These are phyloP conservation scores for Anarhynchus alexandrinus DNA, from an alignment of 2,113 vertebrate species.

Conservation along the genomic window DNA sequence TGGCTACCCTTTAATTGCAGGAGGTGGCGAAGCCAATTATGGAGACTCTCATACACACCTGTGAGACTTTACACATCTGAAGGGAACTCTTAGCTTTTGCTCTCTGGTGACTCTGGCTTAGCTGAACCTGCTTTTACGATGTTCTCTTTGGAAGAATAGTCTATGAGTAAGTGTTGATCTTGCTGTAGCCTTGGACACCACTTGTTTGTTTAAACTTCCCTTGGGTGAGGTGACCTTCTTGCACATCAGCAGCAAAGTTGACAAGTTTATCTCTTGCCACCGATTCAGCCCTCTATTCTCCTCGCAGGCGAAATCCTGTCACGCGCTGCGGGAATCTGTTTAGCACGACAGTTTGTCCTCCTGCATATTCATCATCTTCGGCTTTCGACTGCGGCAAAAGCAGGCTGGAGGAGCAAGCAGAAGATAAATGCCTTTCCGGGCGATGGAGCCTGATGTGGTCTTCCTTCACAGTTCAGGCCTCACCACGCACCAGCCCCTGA, in stretches of 20 bases:
- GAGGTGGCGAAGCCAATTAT: not conserved
- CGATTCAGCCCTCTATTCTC: not conserved
- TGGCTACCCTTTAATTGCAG: not conserved
- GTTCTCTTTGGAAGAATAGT: not conserved
- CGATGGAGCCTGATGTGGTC: not conserved
- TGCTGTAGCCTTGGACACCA: not conserved
- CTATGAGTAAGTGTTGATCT: not conserved
- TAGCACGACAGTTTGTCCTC: not conserved
- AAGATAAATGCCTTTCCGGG: not conserved
- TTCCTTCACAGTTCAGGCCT: not conserved
- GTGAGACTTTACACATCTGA: not conserved
- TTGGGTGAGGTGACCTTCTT: not conserved
- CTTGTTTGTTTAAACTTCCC: constrained; percentile 8
- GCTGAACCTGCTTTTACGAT: not conserved
- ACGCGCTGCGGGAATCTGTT: not conserved
- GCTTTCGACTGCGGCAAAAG: not conserved
- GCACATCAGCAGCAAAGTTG: not conserved
- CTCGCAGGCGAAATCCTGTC: not conserved
- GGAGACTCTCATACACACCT: not conserved
- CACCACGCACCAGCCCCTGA: not conserved
- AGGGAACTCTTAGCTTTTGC: not conserved
- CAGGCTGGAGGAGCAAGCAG: not conserved
- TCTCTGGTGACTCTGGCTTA: not conserved
- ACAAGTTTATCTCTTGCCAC: constrained; percentile 10
- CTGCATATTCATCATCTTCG: not conserved